Evolutionary conservation across 2,888 invertebrate species (phyloP), one percentile per base, ranked within the genome.

Genomic region (Cryptosula pallasiana): DNA sequence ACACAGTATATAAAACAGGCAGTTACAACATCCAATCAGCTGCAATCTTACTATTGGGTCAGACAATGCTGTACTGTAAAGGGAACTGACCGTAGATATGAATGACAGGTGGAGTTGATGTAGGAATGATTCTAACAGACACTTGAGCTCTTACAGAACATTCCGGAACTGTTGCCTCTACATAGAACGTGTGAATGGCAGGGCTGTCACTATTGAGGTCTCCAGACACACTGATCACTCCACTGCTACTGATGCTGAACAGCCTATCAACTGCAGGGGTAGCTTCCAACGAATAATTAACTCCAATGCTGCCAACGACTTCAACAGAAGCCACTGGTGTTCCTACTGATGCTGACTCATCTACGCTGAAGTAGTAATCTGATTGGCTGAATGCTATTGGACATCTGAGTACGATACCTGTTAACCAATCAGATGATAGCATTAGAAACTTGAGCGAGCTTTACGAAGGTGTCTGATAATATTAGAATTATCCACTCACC

Each of bases 381-480:
- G 45, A 45, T 45, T 45, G 45, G 45, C 9, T 45, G 45, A 45
- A 45, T 45, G 20, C 45, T 5, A 63, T 2, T 13, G 27, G 32
- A 63, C 63, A 63, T 34, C 32, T 63, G 32, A 27, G 63, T 3
- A 63, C 63, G 27, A 63, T 25, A 63, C 63, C 63, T 63, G 32
- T n/a, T n/a, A n/a, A n/a, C n/a, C n/a, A n/a, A n/a, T n/a, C n/a
- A n/a, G n/a, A n/a, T n/a, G n/a, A n/a, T n/a, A n/a, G n/a, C n/a
- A n/a, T n/a, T n/a, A n/a, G n/a, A n/a, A n/a, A n/a, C n/a, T n/a
- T n/a, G n/a, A n/a, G n/a, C n/a, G n/a, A n/a, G n/a, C n/a, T n/a
- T n/a, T n/a, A n/a, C n/a, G n/a, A n/a, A n/a, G n/a, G n/a, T n/a
- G n/a, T n/a, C n/a, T n/a, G n/a, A n/a, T n/a, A n/a, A n/a, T n/a